Base-by-base conservation (phyloP, 2,888 invertebrate genomes). In the Mythimna pallens region DNA sequence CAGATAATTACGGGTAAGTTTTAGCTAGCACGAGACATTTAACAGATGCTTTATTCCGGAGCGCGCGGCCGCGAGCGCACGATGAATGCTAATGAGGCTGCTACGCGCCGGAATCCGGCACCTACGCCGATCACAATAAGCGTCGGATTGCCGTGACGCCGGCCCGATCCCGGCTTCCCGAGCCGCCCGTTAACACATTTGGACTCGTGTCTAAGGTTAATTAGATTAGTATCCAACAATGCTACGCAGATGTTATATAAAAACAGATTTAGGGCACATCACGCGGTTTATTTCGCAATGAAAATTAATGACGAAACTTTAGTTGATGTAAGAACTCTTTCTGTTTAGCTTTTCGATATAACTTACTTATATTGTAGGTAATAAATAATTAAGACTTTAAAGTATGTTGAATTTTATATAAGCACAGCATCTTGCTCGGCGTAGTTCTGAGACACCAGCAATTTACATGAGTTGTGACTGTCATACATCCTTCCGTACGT, bases 1-100 rank as follows among this genome's bases (percentile, higher is more conserved):
- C 96, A 96, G 96, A 96, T 96, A 96, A 96, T 96, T 96, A 96
- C 93, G 92, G 91, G 92, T 92, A 95, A 96, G 95, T 95, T 95
- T 95, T 92, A 94, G 94, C 94, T 92, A 94, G 94, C 94, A 94
- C 94, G 95, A 95, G 96, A 96, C 95, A 96, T 96, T 96, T 96
- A 96, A 95, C 96, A 95, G 96, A 95, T 95, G 96, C 94, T 96
- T 96, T 94, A 94, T 94, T 94, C 93, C 94, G 93, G 93, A 92
- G 92, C 93, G 94, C 89, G 93, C 92, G 93, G 94, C 92, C 94
- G 94, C 95, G 95, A 92, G 93, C 95, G 94, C 93, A 92, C 93
- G 92, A 93, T 95, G 96, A 96, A 96, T 96, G 93, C 93, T 96
- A 96, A 96, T 96, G 95, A 96, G 95, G 86, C 74, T 70, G 83